Base-by-base conservation (phyloP, 2,888 invertebrate species). In the Lepidocyrtinus sp. region DNA sequence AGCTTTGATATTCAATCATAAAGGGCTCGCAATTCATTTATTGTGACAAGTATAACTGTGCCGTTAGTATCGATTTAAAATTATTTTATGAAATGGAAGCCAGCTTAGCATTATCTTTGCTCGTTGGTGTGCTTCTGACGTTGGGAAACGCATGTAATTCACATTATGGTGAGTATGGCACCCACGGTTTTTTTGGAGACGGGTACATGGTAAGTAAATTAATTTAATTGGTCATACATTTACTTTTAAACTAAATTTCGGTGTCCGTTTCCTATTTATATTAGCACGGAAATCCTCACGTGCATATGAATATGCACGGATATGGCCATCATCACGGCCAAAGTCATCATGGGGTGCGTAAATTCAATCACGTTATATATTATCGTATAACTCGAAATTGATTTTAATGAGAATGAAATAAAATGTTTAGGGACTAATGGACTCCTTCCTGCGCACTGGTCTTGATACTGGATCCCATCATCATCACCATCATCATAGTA, bases 381-480 rank as follows among this genome's bases (percentile, higher is more conserved):
- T n/a, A n/a, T n/a, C n/a, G n/a, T n/a, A n/a, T n/a, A n/a, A n/a
- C n/a, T n/a, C n/a, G n/a, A n/a, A n/a, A n/a, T n/a, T n/a, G n/a
- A n/a, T n/a, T n/a, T n/a, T n/a, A n/a, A n/a, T n/a, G n/a, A n/a
- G n/a, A n/a, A n/a, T n/a, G n/a, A n/a, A n/a, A n/a, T 64, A 26
- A 62, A 59, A 46, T 21, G 55, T 36, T 19, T n/a, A 69, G 72
- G 78, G 78, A 25, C 1, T 73, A 1, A 45, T 78, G 61, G 73
- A 78, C 45, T 62, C 78, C 9, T 1, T 74, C 15, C 21, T 74
- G n/a, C 50, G 79, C 5, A 74, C 79, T 12, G 74, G 65, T 45
- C 12, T 78, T 19, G 74, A 68, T 17, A 12, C 12, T 12, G 64
- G 70, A n/a, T 64, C 65, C 12, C 61, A 62, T n/a, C 78, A 72